Evolutionary conservation across 2,797 vertebrate genomes (phyloP).

Genomic region (Eulemur rubriventer): DNA sequence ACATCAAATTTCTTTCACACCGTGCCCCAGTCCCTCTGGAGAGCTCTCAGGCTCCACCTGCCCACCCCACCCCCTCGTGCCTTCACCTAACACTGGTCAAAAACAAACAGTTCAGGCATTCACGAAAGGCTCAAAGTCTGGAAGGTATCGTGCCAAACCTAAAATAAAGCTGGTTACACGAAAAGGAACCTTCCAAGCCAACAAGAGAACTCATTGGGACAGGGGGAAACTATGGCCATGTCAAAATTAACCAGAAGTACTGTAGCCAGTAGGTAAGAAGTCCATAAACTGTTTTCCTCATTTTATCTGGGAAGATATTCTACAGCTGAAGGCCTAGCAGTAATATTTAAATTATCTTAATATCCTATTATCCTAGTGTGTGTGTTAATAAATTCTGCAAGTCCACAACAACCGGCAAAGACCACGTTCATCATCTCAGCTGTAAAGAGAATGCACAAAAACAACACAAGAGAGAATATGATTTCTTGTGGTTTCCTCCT

Average conservation of each 20-base stretch:
- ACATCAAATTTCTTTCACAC: background rate
- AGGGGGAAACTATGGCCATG: background rate
- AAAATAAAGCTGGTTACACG: background rate
- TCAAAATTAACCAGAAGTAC: background rate
- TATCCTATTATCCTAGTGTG: background rate
- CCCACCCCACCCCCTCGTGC: background rate
- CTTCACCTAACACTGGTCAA: background rate
- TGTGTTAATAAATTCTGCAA: background rate
- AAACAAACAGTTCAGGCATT: background rate
- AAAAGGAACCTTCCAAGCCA: background rate
- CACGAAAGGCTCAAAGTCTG: background rate
- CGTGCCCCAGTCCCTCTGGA: no score
- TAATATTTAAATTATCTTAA: background rate
- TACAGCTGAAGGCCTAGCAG: background rate
- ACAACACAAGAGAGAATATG: background rate
- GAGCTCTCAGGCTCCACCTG: background rate
- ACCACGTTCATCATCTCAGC: background rate
- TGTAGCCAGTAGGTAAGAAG: background rate
- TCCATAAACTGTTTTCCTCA: background rate
- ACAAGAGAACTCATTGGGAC: no score
- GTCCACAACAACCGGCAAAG: background rate
- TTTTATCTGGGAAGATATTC: background rate
- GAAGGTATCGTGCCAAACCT: background rate
- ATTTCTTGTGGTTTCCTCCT: background rate
- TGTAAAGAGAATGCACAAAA: background rate